These are phyloP conservation scores for Gonioctena quinquepunctata DNA, from an alignment of 1,140 invertebrate genomes.

Conservation along the genomic window DNA sequence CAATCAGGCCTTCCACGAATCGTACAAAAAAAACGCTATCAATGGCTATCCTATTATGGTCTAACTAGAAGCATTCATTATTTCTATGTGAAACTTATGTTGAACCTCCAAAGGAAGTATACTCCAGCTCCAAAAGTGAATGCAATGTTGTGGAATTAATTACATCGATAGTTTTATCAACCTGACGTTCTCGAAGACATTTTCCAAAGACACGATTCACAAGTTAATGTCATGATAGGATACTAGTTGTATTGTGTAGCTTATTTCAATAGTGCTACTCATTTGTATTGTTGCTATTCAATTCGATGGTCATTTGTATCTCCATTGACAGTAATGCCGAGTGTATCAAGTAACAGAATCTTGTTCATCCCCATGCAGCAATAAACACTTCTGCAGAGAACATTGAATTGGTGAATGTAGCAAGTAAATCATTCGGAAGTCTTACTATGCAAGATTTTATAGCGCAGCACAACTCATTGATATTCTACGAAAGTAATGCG, in stretches of 20 bases:
- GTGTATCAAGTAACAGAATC: not conserved
- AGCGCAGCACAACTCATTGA: not conserved
- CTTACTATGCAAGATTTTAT: too few species aligned
- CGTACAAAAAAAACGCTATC: not conserved
- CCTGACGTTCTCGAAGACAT: not conserved
- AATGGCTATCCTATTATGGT: not conserved
- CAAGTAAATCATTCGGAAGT: not conserved
- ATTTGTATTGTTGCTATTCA: not conserved
- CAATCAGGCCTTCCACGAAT: not conserved
- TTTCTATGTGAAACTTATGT: not conserved
- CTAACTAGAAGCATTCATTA: not conserved
- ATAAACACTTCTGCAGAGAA: not conserved
- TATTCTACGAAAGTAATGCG: not conserved
- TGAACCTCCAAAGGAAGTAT: not conserved
- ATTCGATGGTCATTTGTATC: not conserved
- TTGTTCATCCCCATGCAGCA: not conserved
- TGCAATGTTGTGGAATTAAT: not conserved
- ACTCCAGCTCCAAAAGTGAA: not conserved
- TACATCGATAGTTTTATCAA: not conserved
- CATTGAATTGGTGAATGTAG: not conserved
- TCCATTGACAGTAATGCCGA: not conserved
- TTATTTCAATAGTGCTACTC: not conserved
- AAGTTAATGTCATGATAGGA: not conserved
- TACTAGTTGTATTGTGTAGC: not conserved
- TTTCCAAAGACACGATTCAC: not conserved